Conservation (phyloP, 2,113 vertebrate genomes). For the Lontra canadensis region DNA sequence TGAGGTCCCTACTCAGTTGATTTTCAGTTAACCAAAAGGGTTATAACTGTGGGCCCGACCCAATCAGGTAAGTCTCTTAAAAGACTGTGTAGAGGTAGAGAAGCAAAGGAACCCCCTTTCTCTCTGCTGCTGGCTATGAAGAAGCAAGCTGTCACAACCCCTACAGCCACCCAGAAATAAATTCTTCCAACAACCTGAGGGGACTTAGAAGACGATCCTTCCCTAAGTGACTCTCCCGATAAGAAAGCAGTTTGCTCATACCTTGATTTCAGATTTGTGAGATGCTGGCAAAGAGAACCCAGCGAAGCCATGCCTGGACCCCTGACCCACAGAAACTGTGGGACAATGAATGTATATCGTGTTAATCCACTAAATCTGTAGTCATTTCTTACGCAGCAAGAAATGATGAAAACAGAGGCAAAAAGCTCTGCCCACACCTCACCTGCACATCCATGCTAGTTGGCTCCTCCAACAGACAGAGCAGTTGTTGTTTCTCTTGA, state of each 20-base stretch:
- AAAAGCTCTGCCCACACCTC: background rate
- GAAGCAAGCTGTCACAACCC: background rate
- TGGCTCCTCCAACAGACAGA: constrained; percentile 79
- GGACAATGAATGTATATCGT: background rate
- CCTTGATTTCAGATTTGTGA: background rate
- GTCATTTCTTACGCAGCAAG: background rate
- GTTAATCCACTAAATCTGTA: background rate
- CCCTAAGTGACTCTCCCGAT: background rate
- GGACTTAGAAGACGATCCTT: background rate
- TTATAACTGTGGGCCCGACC: background rate
- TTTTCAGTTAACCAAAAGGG: background rate
- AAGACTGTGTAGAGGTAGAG: background rate
- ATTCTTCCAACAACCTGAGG: background rate
- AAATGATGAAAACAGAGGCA: background rate
- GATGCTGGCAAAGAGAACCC: background rate
- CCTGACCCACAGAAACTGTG: background rate
- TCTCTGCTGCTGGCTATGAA: background rate
- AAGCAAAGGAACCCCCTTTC: background rate
- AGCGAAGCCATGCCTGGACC: background rate
- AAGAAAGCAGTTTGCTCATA: background rate
- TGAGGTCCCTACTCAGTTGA: background rate
- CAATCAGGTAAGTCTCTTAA: background rate
- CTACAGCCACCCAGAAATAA: background rate
- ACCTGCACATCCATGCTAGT: constrained; percentile 83
- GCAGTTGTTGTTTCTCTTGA: constrained; percentile 82